These are phyloP conservation scores for Catharus fuscescens DNA, from an alignment of 2,113 vertebrate genomes.

Conservation along the genomic window DNA sequence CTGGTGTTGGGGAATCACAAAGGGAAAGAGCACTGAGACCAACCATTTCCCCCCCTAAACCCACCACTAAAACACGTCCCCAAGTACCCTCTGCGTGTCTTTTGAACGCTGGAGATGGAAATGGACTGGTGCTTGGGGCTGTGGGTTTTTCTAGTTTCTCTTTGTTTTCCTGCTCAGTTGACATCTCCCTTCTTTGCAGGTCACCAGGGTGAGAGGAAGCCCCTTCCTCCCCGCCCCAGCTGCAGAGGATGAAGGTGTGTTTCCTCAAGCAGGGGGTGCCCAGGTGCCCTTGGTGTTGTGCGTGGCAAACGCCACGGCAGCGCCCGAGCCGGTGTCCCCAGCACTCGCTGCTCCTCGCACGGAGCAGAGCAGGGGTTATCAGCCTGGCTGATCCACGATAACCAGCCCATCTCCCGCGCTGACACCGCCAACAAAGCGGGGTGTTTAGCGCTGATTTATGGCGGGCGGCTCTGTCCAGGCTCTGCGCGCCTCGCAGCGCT, in stretches of 20 bases:
- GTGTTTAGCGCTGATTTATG: slow-evolving; percentile 21
- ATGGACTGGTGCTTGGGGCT: neutral
- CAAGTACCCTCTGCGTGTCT: rapidly evolving
- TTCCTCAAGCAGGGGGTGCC: rapidly evolving
- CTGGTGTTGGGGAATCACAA: neutral
- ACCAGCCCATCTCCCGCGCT: slow-evolving; percentile 76
- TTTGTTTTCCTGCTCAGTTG: neutral
- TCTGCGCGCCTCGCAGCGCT: neutral
- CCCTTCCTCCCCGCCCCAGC: neutral
- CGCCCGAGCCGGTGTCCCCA: rapidly evolving
- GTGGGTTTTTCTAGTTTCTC: neutral
- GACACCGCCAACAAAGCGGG: slow-evolving; percentile 69
- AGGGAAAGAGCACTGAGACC: neutral
- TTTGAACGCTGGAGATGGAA: neutral
- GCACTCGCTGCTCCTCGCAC: slow-evolving; percentile 66
- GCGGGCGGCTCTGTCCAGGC: neutral
- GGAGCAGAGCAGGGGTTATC: slow-evolving; percentile 84
- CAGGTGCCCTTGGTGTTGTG: rapidly evolving
- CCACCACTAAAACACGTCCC: neutral
- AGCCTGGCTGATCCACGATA: slow-evolving; percentile 82
- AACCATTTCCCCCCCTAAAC: rapidly evolving
- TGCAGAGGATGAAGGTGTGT: rapidly evolving
- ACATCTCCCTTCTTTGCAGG: neutral
- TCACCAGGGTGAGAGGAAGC: neutral
- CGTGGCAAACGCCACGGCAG: rapidly evolving